Evolutionary conservation across 2,888 invertebrate genomes (phyloP).

Genomic region (Apodemia duryi): DNA sequence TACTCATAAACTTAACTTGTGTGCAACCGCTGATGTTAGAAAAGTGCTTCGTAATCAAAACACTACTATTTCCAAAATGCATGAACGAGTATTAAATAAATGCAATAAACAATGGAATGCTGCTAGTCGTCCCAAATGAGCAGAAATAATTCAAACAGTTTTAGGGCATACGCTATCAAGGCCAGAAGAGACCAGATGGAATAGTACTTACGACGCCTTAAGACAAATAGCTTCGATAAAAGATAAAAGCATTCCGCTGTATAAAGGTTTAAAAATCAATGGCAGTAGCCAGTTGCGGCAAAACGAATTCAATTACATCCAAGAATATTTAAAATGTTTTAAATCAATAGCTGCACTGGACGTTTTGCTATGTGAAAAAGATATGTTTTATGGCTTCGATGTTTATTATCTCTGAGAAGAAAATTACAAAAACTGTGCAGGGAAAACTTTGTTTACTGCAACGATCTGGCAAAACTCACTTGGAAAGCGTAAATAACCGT

Average conservation of each 20-base stretch:
- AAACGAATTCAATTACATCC: neutral
- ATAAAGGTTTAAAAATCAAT: neutral
- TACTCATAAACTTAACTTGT: conserved; percentile 30
- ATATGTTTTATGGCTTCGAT: neutral
- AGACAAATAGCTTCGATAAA: conserved; percentile 26
- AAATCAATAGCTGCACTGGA: neutral
- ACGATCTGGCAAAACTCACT: neutral
- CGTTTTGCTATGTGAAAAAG: neutral
- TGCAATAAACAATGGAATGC: conserved; percentile 27
- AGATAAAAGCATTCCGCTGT: neutral
- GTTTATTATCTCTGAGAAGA: neutral
- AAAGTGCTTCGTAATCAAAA: conserved; percentile 27
- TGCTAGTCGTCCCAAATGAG: conserved; percentile 25
- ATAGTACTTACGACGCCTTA: conserved; percentile 29
- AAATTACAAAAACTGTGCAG: neutral
- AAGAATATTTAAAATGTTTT: neutral
- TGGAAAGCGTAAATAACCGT: neutral
- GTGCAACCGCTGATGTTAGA: conserved; percentile 30
- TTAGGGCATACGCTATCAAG: conserved; percentile 29
- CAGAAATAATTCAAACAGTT: conserved; percentile 31
- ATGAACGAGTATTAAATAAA: conserved; percentile 28
- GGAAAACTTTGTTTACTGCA: neutral
- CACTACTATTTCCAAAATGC: conserved; percentile 25
- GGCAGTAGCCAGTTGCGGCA: neutral
- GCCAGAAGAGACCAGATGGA: conserved; percentile 29